Conservation (phyloP, 2,113 vertebrate genomes). For the Alethe diademata region DNA sequence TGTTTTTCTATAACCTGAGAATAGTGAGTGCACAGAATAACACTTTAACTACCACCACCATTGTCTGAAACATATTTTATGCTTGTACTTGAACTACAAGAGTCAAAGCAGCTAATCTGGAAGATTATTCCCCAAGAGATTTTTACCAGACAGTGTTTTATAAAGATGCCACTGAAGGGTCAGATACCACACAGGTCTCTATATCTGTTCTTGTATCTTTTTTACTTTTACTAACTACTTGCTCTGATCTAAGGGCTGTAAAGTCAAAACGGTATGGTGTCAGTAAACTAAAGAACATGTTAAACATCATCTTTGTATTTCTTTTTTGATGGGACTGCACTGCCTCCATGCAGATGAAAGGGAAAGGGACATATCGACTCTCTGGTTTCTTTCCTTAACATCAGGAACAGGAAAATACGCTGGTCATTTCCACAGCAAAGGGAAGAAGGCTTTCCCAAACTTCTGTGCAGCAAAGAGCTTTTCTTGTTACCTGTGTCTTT, state of each 20-base stretch:
- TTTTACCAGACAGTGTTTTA: neutral
- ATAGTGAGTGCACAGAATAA: neutral
- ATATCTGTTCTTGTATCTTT: accelerated
- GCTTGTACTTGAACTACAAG: neutral
- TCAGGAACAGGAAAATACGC: neutral
- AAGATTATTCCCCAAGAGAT: neutral
- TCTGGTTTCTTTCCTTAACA: neutral
- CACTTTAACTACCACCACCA: neutral
- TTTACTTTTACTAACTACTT: neutral
- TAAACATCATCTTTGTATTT: neutral
- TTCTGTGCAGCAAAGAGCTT: neutral
- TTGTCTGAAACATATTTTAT: neutral
- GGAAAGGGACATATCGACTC: neutral
- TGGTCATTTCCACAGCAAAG: neutral
- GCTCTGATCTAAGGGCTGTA: neutral
- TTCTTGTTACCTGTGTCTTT: neutral
- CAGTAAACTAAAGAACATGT: neutral
- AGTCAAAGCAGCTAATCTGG: neutral
- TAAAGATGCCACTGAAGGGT: neutral
- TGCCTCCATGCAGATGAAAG: neutral
- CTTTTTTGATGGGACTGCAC: accelerated
- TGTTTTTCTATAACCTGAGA: neutral
- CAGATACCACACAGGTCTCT: neutral
- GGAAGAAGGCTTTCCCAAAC: neutral
- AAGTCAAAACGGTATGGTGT: neutral